These are phyloP conservation scores for Cerastis rubricosa DNA, from an alignment of 2,888 invertebrate species.

Conservation along the genomic window DNA sequence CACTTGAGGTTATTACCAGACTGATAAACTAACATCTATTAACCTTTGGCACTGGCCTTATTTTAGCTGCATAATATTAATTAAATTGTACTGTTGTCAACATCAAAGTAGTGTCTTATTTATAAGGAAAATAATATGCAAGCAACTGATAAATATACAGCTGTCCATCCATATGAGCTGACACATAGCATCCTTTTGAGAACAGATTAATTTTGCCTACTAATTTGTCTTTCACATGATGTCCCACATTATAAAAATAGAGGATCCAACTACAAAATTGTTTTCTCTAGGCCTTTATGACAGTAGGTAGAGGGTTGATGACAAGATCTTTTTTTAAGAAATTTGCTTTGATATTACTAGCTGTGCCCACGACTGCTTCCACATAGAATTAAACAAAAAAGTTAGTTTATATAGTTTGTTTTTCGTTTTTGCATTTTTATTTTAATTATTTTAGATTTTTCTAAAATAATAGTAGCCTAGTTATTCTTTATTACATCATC, in stretches of 20 bases:
- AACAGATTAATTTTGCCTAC: not conserved
- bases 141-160: conserved; percentile 1
- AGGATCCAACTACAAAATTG: not conserved
- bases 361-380: no score
- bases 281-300: not conserved
- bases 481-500: no score
- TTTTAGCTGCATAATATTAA: conserved; percentile 8
- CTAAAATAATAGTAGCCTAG: no score
- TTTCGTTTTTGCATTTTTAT: no score
- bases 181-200: not conserved
- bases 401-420: no score
- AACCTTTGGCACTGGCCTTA: conserved; percentile 30
- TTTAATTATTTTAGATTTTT: no score
- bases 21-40: conserved; percentile 27
- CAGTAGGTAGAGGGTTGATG: not conserved
- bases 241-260: not conserved
- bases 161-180: not conserved
- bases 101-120: not conserved
- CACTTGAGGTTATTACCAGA: not conserved
- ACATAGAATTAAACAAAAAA: no score
- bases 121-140: conserved; percentile 7
- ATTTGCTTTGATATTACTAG: not conserved
- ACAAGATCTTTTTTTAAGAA: no score
- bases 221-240: not conserved
- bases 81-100: conserved; percentile 7